phyloP scores from a whole-genome alignment of 2,888 invertebrate species.

The Acrocera orbiculus region DNA sequence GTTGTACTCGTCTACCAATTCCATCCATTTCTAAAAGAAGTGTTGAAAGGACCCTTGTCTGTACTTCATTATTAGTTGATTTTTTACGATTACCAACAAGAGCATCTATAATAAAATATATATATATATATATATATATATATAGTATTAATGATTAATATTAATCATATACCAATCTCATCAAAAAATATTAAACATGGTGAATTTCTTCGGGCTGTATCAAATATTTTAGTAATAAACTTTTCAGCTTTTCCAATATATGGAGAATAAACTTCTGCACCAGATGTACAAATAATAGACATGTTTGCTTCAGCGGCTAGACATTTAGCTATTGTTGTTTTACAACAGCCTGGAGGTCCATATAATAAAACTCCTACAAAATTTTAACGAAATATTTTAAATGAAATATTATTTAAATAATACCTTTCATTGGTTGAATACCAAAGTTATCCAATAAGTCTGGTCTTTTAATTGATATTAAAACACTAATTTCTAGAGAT shows the following conservation, averaged over 20 bases:
- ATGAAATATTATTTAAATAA: neutral
- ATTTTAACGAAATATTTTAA: neutral
- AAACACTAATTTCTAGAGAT: constrained; percentile 34
- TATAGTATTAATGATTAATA: neutral
- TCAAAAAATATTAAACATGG: constrained; percentile 45
- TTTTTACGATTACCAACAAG: constrained; percentile 31
- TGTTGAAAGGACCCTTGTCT: constrained; percentile 40
- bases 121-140: neutral
- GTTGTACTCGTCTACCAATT: constrained; percentile 26
- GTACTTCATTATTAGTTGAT: constrained; percentile 30
- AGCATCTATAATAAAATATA: constrained; percentile 24
- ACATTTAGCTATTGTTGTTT: constrained; percentile 42
- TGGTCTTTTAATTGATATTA: constrained; percentile 39
- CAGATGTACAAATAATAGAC: constrained; percentile 38
- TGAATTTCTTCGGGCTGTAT: constrained; percentile 38
- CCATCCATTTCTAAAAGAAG: constrained; percentile 50
- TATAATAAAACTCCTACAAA: constrained; percentile 37
- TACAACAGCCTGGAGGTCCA: constrained; percentile 50
- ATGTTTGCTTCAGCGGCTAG: constrained; percentile 35
- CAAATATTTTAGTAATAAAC: constrained; percentile 38
- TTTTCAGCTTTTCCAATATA: constrained; percentile 47
- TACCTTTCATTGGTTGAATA: constrained; percentile 36
- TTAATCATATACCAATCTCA: constrained; percentile 35
- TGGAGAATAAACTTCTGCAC: constrained; percentile 45
- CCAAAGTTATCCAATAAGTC: constrained; percentile 37